Base-by-base conservation (phyloP, 1,140 invertebrate species). In the Listronotus oregonensis region DNA sequence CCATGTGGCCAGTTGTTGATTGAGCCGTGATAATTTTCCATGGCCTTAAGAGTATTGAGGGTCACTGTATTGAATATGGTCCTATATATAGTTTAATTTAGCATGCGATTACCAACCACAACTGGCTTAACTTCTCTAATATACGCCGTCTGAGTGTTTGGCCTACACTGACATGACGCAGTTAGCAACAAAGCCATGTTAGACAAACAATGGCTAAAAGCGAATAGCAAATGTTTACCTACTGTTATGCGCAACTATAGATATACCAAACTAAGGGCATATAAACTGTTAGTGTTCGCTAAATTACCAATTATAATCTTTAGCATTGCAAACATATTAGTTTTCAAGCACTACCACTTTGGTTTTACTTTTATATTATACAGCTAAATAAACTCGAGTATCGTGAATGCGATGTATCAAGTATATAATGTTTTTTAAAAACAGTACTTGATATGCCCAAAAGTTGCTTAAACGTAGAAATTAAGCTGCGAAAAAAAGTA, bases 121-220 rank as follows among this genome's bases (percentile, higher is more conserved):
- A 63, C 15, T 54, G 50, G 42, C 50, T 63, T 63, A 31, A 40
- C 9, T 17, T 40, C 60, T 54, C 49, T 52, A 63, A 46, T 63
- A 21, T 27, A 59, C 40, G 43, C 47, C 34, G 37, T 61, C 37
- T 31, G 18, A 51, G 47, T 31, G 27, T 15, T 46, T 47, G 18
- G 58, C 37, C 46, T 60, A 60, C 34, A 42, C 34, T n/a, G 58
- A 60, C 46, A 50, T 60, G 58, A 60, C 58, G 47, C 21, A 60
- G 46, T 37, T 40, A 60, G 46, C 46, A 60, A 60, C 47, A 60
- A 39, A 34, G 58, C 34, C 46, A 60, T 51, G 42, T 60, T 50
- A 21, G 34, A 46, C 32, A 50, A 60, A 50, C n/a, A 60, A 60
- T 60, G 32, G 47, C 44, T 47, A 40, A 44, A 50, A 60, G n/a